Evolutionary conservation across 2,113 vertebrate genomes (phyloP), one percentile per base, ranked within the genome.

Genomic region (Crotalus viridis): DNA sequence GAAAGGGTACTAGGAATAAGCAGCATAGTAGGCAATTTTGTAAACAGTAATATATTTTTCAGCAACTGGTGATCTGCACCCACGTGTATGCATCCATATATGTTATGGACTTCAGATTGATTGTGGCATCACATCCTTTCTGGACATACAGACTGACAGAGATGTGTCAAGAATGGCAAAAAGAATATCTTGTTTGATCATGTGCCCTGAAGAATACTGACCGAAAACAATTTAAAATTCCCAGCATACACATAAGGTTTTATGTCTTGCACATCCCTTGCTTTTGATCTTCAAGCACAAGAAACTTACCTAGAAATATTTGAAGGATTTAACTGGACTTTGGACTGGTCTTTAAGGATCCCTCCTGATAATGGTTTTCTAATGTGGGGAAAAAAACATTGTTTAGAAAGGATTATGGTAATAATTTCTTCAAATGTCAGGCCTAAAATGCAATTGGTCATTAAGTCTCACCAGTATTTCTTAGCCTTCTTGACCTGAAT

Each of bases 231-330:
- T 54, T 55, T 39, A 57, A 10, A 21, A 89, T 22, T 59, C 4
- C 2, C 33, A 33, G 33, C 33, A 39, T 43, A 43, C 33, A 43
- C 15, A 81, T 81, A 81, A 39, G 17, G 17, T 46, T 43, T 61
- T 61, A 0, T 15, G 48, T 89, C n/a, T 56, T 89, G 19, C 9
- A 43, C 54, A 56, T 43, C 1, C 12, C 33, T 57, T 22, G 10
- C 46, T 26, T 90, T 64, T 48, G 17, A 51, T 54, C 26, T 57
- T 0, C 10, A 55, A 21, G 56, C 2, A 6, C 22, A 28, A 24
- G 91, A 88, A 89, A 97, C 96, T 95, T 94, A 96, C 96, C 92
- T 94, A n/a, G 90, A 89, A 39, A 46, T 9, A 43, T 39, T 39
- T 91, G 57, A 1, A 86, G 93, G 56, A 90, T 94, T 96, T 43